Evolutionary conservation across 1,140 invertebrate species (phyloP).

Genomic region (Drosophila malerkotliana): DNA sequence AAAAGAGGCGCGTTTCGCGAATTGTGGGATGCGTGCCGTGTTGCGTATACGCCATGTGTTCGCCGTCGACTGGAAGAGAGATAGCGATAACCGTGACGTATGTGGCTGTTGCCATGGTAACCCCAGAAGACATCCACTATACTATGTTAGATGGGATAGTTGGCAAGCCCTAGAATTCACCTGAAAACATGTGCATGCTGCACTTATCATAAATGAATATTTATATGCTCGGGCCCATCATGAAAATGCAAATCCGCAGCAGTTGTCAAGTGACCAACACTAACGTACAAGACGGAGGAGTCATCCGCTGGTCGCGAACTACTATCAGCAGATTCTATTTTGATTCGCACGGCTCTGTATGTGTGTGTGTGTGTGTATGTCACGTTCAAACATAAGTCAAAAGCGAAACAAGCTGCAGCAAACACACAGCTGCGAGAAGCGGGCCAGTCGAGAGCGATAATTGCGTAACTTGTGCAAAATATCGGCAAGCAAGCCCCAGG

Average conservation of each 20-base stretch:
- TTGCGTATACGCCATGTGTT: slow-evolving; percentile 42
- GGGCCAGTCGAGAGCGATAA: slow-evolving; percentile 51
- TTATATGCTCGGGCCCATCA: slow-evolving; percentile 40
- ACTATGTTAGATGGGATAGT: not conserved
- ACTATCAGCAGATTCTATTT: slow-evolving; percentile 48
- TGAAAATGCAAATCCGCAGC: slow-evolving; percentile 58
- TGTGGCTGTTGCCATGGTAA: slow-evolving; percentile 16
- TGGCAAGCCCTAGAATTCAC: not conserved
- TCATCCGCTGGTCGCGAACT: slow-evolving; percentile 1
- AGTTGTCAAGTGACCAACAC: slow-evolving; percentile 54
- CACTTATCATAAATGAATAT: slow-evolving; percentile 47
- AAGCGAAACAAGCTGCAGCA: slow-evolving; percentile 36
- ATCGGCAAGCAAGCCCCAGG: slow-evolving; percentile 12
- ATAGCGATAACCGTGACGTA: slow-evolving; percentile 48
- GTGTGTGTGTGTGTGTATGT: slow-evolving; percentile 12
- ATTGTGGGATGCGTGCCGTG: slow-evolving; percentile 39
- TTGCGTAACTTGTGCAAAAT: slow-evolving; percentile 71
- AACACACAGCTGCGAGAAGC: slow-evolving; percentile 7
- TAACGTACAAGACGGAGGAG: not conserved
- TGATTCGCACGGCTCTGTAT: not conserved
- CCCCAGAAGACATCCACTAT: slow-evolving; percentile 5
- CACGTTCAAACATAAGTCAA: slow-evolving; percentile 36
- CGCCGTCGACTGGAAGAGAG: not conserved
- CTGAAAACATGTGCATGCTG: slow-evolving; percentile 20
- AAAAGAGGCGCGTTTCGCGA: slow-evolving; percentile 60